Conservation (phyloP, 2,113 vertebrate genomes). For the Halichoerus grypus region DNA sequence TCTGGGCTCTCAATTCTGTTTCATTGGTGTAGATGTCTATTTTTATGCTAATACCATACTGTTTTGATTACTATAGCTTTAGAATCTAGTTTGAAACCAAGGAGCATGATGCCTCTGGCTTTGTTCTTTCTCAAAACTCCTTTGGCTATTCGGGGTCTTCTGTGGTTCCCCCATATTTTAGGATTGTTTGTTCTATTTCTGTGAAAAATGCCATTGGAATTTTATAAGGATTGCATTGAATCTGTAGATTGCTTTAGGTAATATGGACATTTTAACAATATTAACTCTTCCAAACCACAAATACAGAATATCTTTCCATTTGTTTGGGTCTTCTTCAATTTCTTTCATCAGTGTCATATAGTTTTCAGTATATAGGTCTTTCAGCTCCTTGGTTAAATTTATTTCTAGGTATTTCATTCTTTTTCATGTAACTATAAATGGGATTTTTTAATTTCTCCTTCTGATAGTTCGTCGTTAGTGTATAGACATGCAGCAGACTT, state of each 20-base stretch:
- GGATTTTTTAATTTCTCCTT: background rate
- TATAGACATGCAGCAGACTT: background rate
- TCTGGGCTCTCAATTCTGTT: background rate
- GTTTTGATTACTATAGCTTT: background rate
- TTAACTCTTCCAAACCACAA: background rate
- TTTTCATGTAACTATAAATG: background rate
- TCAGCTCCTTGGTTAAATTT: background rate
- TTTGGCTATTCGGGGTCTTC: background rate
- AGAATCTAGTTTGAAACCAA: background rate
- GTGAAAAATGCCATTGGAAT: background rate
- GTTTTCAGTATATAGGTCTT: background rate
- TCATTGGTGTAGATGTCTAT: background rate
- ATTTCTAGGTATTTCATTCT: background rate
- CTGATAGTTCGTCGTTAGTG: background rate
- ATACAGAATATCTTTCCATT: background rate
- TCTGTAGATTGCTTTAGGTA: background rate
- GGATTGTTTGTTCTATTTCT: background rate
- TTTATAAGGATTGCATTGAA: background rate
- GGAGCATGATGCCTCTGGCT: background rate
- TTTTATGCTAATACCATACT: background rate
- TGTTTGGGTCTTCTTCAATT: background rate
- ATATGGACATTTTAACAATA: background rate
- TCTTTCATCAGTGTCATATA: background rate
- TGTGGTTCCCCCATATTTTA: background rate
- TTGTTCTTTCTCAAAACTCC: background rate